Percentiles rank a stretch among this genome's conserved stretches.
These are phyloP conservation scores for Parapsyche elsis DNA, from an alignment of 1,140 invertebrate species.

Conservation along the genomic window DNA sequence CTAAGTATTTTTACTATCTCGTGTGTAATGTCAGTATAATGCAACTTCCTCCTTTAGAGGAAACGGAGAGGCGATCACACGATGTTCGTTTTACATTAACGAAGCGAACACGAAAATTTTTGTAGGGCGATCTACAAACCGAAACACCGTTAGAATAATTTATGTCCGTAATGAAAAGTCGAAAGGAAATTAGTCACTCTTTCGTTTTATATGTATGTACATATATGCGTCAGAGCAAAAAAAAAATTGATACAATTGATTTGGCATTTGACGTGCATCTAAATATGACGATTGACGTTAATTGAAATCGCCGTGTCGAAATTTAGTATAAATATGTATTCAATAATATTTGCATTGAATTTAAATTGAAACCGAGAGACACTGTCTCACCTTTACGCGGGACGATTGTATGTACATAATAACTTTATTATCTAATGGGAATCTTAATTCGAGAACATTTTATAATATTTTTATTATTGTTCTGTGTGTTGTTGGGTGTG, in stretches of 20 bases:
- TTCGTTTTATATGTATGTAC: background rate
- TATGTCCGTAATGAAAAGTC: too few species aligned
- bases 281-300: background rate
- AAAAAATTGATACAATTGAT: background rate
- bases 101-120: too few species aligned
- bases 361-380: background rate
- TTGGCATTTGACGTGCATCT: background rate
- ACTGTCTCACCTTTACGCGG: background rate
- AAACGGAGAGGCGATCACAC: background rate
- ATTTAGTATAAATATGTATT: too few species aligned
- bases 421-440: conserved; percentile 45
- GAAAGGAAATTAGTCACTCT: too few species aligned
- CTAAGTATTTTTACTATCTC: too few species aligned
- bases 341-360: background rate
- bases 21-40: too few species aligned
- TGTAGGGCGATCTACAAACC: too few species aligned
- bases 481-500: conserved; percentile 20
- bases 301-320: too few species aligned
- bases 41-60: too few species aligned
- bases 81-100: too few species aligned
- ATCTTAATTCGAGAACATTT: conserved; percentile 48
- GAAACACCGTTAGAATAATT: too few species aligned
- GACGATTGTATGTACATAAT: conserved; percentile 30
- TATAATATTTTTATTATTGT: conserved; percentile 45
- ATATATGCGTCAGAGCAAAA: background rate